Conservation (phyloP, 2,113 vertebrate species). For the Rhinoderma darwinii region DNA sequence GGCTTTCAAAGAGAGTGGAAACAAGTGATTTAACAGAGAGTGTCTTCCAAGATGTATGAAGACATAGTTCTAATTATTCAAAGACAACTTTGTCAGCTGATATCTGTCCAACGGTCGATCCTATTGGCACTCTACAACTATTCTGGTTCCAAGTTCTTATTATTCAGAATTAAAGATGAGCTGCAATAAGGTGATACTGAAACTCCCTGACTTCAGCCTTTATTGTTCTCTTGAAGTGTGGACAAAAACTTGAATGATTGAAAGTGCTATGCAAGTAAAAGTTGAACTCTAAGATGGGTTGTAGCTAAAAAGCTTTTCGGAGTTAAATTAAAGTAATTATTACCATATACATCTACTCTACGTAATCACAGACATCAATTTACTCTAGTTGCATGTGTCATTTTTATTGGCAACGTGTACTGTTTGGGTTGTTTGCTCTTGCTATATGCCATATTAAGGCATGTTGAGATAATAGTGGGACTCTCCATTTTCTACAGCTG, state of each 20-base stretch:
- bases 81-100: constrained; percentile 53
- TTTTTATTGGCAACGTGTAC: background rate
- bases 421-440: too few relatives aligned
- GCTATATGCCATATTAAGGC: background rate
- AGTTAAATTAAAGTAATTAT: background rate
- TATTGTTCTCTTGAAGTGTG: constrained; percentile 19
- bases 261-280: too few relatives aligned
- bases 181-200: constrained; percentile 42
- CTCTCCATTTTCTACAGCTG: background rate
- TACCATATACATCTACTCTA: background rate
- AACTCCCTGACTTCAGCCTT: constrained; percentile 47
- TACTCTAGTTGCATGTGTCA: background rate
- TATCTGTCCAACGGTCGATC: constrained; percentile 48
- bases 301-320: background rate
- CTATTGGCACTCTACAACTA: constrained; percentile 45
- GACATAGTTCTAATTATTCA: constrained; percentile 56
- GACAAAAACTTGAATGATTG: constrained; percentile 11
- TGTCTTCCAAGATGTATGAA: constrained; percentile 56
- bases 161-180: constrained; percentile 52
- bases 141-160: constrained; percentile 38
- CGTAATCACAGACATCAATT: background rate
- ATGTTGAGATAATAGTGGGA: background rate
- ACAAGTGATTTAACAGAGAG: constrained; percentile 48
- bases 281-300: background rate
- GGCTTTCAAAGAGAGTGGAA: constrained; percentile 57